phyloP scores from a whole-genome alignment of 2,797 vertebrate species.

The Strix occidentalis region DNA sequence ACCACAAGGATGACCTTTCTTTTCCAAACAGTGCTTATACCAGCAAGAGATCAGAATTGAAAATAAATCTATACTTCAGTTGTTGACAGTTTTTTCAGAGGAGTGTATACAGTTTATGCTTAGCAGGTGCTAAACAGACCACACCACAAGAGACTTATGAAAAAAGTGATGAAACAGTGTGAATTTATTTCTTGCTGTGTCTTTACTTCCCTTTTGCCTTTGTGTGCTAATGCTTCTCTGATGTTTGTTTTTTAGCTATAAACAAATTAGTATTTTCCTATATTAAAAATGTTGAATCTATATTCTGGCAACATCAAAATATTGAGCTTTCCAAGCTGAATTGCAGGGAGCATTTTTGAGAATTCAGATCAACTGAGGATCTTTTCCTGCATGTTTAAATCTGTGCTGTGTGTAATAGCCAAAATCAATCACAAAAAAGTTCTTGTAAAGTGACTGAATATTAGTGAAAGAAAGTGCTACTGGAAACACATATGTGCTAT shows the following conservation, averaged over 20 bases:
- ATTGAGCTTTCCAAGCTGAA: background rate
- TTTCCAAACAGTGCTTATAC: background rate
- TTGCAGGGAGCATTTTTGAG: background rate
- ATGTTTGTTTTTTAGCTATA: background rate
- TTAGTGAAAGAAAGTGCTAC: background rate
- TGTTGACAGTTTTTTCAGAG: background rate
- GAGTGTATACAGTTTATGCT: background rate
- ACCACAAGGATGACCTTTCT: conserved; percentile 37
- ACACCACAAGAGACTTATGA: background rate
- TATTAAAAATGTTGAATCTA: background rate
- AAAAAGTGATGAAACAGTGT: background rate
- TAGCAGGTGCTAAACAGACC: background rate
- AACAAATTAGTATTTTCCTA: background rate
- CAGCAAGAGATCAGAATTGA: background rate
- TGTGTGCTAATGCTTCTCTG: background rate
- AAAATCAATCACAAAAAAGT: background rate
- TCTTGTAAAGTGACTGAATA: background rate
- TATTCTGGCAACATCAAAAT: background rate
- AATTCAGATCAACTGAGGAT: background rate
- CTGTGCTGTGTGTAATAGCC: background rate
- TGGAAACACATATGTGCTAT: background rate
- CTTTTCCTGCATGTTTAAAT: background rate
- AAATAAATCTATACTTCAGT: background rate
- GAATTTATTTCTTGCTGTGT: background rate
- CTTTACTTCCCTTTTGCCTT: background rate